Percentiles rank a stretch among this genome's conserved stretches.
phyloP scores from a whole-genome alignment of 92 coral and sea anemone genomes.

The Meandrina meandrites region DNA sequence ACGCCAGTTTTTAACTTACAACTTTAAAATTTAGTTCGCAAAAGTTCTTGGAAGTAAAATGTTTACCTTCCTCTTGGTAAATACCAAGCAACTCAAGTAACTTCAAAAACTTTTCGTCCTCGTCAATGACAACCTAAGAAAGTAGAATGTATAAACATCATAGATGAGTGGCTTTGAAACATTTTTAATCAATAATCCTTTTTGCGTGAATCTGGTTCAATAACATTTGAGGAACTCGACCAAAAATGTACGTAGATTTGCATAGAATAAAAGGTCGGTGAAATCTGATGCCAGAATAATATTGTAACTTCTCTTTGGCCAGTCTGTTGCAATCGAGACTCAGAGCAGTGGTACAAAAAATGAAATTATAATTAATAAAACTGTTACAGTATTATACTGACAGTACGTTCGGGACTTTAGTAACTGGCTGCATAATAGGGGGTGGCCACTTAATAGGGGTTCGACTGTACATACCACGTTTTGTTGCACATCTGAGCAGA shows the following conservation, averaged over 20 bases:
- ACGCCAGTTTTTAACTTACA: not conserved
- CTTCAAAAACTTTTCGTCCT: conserved; percentile 91
- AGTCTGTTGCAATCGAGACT: too few species aligned
- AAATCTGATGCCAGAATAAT: too few species aligned
- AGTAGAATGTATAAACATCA: not conserved
- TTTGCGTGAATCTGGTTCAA: not conserved
- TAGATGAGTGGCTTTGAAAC: not conserved
- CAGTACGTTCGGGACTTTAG: too few species aligned
- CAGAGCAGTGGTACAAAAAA: too few species aligned
- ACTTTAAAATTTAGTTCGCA: not conserved
- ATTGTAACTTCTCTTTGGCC: too few species aligned
- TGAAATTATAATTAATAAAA: too few species aligned
- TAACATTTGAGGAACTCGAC: too few species aligned
- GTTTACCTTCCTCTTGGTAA: conserved; percentile 89
- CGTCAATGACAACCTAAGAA: conserved; percentile 87
- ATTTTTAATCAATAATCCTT: not conserved
- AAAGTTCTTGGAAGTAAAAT: not conserved
- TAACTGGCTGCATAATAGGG: too few species aligned
- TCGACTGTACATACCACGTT: conserved; percentile 88
- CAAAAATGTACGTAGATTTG: too few species aligned
- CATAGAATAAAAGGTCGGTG: too few species aligned
- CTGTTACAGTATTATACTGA: too few species aligned
- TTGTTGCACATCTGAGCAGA: conserved; percentile 95
- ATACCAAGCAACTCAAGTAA: conserved; percentile 88
- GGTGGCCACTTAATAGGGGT: too few species aligned